Evolutionary conservation across 2,113 vertebrate species (phyloP).

Genomic region (Chionis minor): DNA sequence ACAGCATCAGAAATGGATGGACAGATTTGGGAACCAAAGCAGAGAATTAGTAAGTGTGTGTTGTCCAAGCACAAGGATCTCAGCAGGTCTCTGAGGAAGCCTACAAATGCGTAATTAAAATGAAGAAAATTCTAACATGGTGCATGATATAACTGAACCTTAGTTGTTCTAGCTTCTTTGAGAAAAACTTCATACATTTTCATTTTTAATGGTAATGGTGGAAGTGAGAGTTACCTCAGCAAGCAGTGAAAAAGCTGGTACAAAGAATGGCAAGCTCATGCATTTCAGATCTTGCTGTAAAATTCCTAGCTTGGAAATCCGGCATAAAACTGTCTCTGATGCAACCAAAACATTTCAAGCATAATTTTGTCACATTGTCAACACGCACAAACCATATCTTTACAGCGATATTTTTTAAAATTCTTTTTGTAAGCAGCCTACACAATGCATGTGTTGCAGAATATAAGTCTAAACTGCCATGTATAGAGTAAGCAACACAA

Average conservation of each 20-base stretch:
- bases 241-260: not conserved
- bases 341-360: not conserved
- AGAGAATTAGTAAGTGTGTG: not conserved
- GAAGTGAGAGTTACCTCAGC: not conserved
- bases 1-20: not conserved
- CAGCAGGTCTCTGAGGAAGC: not conserved
- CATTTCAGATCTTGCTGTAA: not conserved
- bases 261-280: not conserved
- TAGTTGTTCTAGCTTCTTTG: not conserved
- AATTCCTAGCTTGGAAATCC: not conserved
- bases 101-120: not conserved
- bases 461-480: not conserved
- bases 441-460: not conserved
- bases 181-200: conserved; percentile 9
- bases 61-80: not conserved
- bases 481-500: not conserved
- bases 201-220: not conserved
- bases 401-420: not conserved
- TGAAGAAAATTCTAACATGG: not conserved
- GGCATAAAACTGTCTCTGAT: not conserved
- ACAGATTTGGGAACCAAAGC: not conserved
- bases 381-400: not conserved
- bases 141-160: not conserved
- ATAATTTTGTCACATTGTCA: not conserved
- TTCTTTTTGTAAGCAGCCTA: not conserved